These are phyloP conservation scores for Phacellophora camtschatica DNA, from an alignment of 30 jellyfish, hydroid and myxozoan genomes.

Conservation along the genomic window DNA sequence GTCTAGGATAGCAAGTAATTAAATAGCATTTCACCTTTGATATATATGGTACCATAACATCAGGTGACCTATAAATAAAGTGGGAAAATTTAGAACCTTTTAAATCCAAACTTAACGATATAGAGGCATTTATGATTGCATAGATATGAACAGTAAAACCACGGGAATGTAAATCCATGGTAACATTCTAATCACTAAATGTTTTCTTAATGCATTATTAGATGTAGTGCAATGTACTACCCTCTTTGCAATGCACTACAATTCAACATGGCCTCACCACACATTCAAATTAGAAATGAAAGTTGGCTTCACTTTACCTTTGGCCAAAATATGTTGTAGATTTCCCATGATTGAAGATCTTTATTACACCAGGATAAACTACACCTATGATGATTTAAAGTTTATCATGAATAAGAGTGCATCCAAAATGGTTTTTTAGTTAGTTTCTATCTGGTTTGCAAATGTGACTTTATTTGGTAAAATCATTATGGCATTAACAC, in stretches of 20 bases:
- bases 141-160: no score
- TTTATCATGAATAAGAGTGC: neutral
- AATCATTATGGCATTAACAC: neutral
- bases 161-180: no score
- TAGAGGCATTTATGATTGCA: neutral
- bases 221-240: no score
- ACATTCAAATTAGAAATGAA: no score
- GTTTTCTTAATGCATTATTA: no score
- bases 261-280: no score
- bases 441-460: neutral
- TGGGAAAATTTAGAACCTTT: neutral
- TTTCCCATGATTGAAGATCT: conserved; percentile 79
- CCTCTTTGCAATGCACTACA: no score
- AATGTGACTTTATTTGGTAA: neutral
- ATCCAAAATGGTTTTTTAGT: neutral
- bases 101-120: neutral
- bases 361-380: conserved; percentile 70
- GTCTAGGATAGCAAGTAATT: no score
- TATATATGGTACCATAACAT: conserved; percentile 84
- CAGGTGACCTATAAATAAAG: conserved; percentile 71
- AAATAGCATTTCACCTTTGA: no score
- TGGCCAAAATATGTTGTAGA: conserved; percentile 80
- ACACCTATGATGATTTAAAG: conserved; percentile 44
- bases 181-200: no score
- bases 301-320: no score